phyloP scores from a whole-genome alignment of 2,113 vertebrate genomes.

The Gallinago media region DNA sequence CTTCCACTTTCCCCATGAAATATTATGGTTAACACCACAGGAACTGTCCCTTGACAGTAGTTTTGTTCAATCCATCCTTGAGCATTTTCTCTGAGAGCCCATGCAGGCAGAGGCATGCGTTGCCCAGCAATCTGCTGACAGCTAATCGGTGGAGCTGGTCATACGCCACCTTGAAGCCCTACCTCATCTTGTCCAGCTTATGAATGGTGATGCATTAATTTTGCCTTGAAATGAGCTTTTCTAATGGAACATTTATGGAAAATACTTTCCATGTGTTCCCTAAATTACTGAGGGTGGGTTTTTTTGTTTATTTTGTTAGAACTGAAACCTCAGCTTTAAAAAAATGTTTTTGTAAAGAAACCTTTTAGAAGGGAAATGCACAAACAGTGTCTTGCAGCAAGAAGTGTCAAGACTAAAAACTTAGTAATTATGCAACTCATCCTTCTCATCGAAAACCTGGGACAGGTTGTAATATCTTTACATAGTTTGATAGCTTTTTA shows the following conservation, averaged over 20 bases:
- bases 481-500: slow-evolving; percentile 22
- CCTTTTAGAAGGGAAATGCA: background rate
- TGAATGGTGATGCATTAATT: background rate
- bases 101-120: fast-evolving
- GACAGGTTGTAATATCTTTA: background rate
- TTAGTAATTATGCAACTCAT: background rate
- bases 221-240: background rate
- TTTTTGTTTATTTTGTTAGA: background rate
- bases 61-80: background rate
- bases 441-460: background rate
- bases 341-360: background rate
- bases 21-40: fast-evolving
- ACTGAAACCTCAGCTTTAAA: background rate
- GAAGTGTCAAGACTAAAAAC: background rate
- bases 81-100: background rate
- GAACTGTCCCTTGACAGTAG: background rate
- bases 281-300: background rate
- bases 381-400: background rate
- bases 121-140: background rate
- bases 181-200: background rate
- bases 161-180: too few relatives aligned
- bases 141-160: background rate
- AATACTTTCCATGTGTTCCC: background rate
- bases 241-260: background rate
- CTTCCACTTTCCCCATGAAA: background rate